Evolutionary conservation across 2,888 invertebrate species (phyloP).

Genomic region (Agrotis clavis): DNA sequence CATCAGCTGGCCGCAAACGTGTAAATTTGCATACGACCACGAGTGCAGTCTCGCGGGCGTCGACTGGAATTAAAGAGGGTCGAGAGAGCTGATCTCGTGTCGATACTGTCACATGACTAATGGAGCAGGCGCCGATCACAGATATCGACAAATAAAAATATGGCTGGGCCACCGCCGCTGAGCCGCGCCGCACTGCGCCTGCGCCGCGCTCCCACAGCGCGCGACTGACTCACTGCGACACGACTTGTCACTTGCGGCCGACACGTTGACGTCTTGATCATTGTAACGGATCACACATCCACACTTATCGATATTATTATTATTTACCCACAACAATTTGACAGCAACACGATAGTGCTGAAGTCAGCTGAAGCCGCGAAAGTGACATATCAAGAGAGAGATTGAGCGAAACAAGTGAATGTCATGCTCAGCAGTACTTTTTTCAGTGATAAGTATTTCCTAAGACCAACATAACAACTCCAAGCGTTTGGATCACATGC

Average conservation of each 20-base stretch:
- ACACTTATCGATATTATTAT: slow-evolving; percentile 41
- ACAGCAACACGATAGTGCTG: slow-evolving; percentile 38
- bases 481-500: background rate
- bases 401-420: slow-evolving; percentile 25
- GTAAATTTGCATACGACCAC: slow-evolving; percentile 85
- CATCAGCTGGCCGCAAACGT: slow-evolving; percentile 83
- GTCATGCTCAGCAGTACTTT: slow-evolving; percentile 8
- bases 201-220: slow-evolving; percentile 53
- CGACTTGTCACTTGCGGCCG: slow-evolving; percentile 38
- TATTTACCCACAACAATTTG: slow-evolving; percentile 48
- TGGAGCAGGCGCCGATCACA: slow-evolving; percentile 90
- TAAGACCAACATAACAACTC: background rate
- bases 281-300: slow-evolving; percentile 48
- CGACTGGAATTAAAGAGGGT: slow-evolving; percentile 85
- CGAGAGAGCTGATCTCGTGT: slow-evolving; percentile 86
- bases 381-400: slow-evolving; percentile 26
- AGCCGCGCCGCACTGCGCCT: slow-evolving; percentile 62
- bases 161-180: slow-evolving; percentile 76
- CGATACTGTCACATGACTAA: slow-evolving; percentile 91
- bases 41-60: slow-evolving; percentile 80
- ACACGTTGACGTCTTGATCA: slow-evolving; percentile 43
- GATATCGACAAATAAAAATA: slow-evolving; percentile 90
- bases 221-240: slow-evolving; percentile 41
- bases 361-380: slow-evolving; percentile 24
- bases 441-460: background rate